Conservation (phyloP, 1,140 invertebrate genomes). For the Stegodyphus dumicola region DNA sequence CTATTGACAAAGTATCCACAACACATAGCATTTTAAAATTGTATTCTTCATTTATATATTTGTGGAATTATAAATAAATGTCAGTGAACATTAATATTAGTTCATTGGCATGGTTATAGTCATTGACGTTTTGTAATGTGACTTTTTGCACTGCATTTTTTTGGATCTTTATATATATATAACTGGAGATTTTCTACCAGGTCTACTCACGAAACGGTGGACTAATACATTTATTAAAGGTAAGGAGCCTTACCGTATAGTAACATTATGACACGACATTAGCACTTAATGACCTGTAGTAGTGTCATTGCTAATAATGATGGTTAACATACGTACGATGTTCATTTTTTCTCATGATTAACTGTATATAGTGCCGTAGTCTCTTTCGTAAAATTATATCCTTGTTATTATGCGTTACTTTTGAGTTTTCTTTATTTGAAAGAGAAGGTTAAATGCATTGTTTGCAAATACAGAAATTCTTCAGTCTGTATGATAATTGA, state of each 20-base stretch:
- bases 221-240: conserved; percentile 37
- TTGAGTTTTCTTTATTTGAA: too few relatives aligned
- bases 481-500: too few relatives aligned
- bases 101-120: conserved; percentile 59
- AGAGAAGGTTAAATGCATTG: too few relatives aligned
- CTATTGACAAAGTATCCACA: conserved; percentile 31
- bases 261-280: neutral
- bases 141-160: conserved; percentile 2
- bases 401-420: too few relatives aligned
- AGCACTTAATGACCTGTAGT: conserved; percentile 45
- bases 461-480: too few relatives aligned
- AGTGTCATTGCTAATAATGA: conserved; percentile 2
- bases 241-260: conserved; percentile 3
- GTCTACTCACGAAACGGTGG: conserved; percentile 10
- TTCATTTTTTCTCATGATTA: too few relatives aligned
- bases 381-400: too few relatives aligned
- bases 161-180: conserved; percentile 1
- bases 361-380: too few relatives aligned
- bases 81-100: conserved; percentile 26
- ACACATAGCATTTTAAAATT: conserved; percentile 14
- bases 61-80: neutral
- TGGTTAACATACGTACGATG: too few relatives aligned
- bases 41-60: conserved; percentile 5
- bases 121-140: conserved; percentile 59
- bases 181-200: conserved; percentile 6